Percentiles rank a stretch among this genome's conserved stretches.
Evolutionary conservation across 1,140 invertebrate genomes (phyloP).

Genomic region (Drosophila kikkawai): DNA sequence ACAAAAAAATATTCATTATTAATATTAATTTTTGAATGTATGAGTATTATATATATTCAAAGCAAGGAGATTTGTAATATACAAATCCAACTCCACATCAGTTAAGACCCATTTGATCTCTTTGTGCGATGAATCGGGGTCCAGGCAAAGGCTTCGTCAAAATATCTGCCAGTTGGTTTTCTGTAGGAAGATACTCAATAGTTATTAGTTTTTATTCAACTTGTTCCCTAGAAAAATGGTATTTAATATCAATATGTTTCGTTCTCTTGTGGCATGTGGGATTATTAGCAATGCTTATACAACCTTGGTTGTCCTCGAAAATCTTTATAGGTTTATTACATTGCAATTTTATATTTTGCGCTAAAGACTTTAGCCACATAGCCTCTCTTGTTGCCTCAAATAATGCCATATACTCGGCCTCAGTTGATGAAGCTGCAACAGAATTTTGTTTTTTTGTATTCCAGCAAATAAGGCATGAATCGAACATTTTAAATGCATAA

Average conservation of each 20-base stretch:
- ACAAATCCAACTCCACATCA: too few species aligned
- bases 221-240: neutral
- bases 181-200: neutral
- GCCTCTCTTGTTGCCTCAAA: neutral
- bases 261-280: constrained; percentile 1
- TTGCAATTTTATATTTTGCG: neutral
- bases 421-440: neutral
- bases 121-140: too few species aligned
- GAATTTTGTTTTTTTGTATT: neutral
- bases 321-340: neutral
- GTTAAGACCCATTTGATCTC: too few species aligned
- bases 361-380: neutral
- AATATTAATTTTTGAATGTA: too few species aligned
- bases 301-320: neutral
- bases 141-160: too few species aligned
- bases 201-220: neutral
- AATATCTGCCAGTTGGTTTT: too few species aligned
- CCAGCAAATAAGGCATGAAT: neutral
- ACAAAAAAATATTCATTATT: too few species aligned
- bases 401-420: neutral
- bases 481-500: neutral
- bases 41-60: too few species aligned
- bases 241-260: constrained; percentile 2
- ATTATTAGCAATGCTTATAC: neutral
- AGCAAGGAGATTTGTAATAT: too few species aligned